These are phyloP conservation scores for Colostygia pectinataria DNA, from an alignment of 2,888 invertebrate species.

Conservation along the genomic window DNA sequence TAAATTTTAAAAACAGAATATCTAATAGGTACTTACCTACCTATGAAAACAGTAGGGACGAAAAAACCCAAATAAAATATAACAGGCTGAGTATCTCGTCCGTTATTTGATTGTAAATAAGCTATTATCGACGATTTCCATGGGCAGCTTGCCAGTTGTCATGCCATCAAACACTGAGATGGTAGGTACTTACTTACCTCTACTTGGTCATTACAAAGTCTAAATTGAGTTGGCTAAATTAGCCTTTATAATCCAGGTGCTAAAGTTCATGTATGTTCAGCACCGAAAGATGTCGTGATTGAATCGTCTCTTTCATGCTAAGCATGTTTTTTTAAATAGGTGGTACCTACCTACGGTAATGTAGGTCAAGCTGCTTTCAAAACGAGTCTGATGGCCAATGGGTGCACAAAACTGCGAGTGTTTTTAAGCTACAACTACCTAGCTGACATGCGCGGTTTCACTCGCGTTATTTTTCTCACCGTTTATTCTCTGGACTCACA, in stretches of 20 bases:
- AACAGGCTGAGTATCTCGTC: background rate
- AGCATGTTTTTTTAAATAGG: constrained; percentile 47
- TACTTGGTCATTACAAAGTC: constrained; percentile 1
- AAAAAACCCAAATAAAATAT: too few species aligned
- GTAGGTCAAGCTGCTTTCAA: constrained; percentile 57
- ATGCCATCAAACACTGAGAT: constrained; percentile 4
- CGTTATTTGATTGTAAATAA: constrained; percentile 2
- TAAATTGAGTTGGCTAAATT: constrained; percentile 5
- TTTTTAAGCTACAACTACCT: too few species aligned
- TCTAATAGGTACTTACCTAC: too few species aligned
- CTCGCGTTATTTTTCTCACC: too few species aligned
- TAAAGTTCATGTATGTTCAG: constrained; percentile 4
- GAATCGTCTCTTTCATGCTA: constrained; percentile 40
- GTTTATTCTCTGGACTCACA: too few species aligned
- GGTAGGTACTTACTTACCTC: too few species aligned
- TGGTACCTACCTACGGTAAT: constrained; percentile 53
- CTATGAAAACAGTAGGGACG: too few species aligned
- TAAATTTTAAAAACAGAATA: too few species aligned
- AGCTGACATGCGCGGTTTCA: too few species aligned
- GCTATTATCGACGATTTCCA: background rate
- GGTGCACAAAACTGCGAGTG: constrained; percentile 18
- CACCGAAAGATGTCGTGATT: constrained; percentile 29
- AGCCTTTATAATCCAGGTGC: constrained; percentile 2
- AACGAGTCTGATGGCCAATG: constrained; percentile 43
- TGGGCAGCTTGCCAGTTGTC: constrained; percentile 6